Conservation (phyloP, 2,888 invertebrate genomes). For the Brachyptera putata region DNA sequence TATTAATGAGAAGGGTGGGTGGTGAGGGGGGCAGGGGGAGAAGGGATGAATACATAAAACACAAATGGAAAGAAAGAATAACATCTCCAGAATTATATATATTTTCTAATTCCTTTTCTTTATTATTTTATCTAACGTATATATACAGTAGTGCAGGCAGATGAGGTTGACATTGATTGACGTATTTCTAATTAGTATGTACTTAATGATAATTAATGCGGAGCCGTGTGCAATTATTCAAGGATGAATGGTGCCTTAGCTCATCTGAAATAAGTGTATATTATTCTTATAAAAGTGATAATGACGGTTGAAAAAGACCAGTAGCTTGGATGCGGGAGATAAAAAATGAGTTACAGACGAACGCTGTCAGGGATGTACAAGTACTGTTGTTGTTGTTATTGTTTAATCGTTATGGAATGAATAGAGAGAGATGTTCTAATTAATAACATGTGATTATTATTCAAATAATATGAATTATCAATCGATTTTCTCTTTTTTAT, state of each 20-base stretch:
- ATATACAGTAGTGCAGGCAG: no score
- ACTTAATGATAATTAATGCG: conserved; percentile 22
- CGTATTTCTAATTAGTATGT: conserved; percentile 22
- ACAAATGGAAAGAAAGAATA: conserved; percentile 18
- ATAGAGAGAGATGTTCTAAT: no score
- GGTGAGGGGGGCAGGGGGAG: conserved; percentile 14
- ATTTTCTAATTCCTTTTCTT: conserved; percentile 11
- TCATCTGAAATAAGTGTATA: conserved; percentile 5
- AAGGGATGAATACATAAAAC: conserved; percentile 14
- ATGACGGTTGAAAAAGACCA: conserved; percentile 17
- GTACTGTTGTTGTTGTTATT: no score
- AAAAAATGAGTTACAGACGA: background rate
- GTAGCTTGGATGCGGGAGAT: background rate
- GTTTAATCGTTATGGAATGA: no score
- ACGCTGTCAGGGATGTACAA: conserved; percentile 8
- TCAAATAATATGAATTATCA: no score
- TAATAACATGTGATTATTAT: no score
- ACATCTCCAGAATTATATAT: conserved; percentile 16
- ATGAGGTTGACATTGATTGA: conserved; percentile 21
- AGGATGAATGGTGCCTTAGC: conserved; percentile 16
- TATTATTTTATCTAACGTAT: no score
- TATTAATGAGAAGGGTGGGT: conserved; percentile 13
- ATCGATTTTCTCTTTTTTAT: no score
- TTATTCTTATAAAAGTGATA: conserved; percentile 10
- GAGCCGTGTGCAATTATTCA: conserved; percentile 10